Evolutionary conservation across 2,113 vertebrate species (phyloP), one percentile per base, ranked within the genome.

Genomic region (Sinocyclocheilus maitianheensis): DNA sequence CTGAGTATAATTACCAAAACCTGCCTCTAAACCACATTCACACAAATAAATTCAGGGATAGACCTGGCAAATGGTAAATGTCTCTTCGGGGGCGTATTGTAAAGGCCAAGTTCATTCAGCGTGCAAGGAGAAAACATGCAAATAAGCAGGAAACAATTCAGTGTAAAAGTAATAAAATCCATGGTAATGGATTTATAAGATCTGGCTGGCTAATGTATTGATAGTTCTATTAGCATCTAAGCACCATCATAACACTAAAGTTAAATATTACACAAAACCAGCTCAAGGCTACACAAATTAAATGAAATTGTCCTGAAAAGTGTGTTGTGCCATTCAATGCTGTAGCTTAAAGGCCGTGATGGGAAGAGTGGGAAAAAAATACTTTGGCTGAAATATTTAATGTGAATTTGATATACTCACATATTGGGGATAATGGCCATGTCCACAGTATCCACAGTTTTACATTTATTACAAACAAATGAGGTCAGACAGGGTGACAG

Each of bases 51-150:
- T 67, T 14, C 62, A 48, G 16, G 40, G 60, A 43, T 16, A 40
- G 22, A 63, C 14, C 40, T 65, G 22, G 7, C 40, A 30, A 81
- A 26, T 81, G n/a, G 60, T 81, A 81, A 67, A 67, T 67, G 62
- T 67, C 60, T 81, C 79, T 26, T 30, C 13, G 1, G 13, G 18
- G 74, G 74, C 74, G 53, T 77, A 77, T 77, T 77, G 46, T 48
- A 77, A 77, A 77, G 74, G 74, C 46, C 74, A 53, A 77, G 74
- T 51, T 77, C 46, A 77, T 30, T 48, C 46, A 51, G 43, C 74
- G 43, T 77, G 74, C 46, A 77, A 48, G 74, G 74, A 26, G 74
- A 77, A 74, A 16, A 53, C 46, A 26, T 53, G 74, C 22, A 76
- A 51, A 76, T 26, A 76, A 48, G n/a, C 74, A 16, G n/a, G 46